Base-by-base conservation (phyloP, 2,113 vertebrate genomes). In the Neotoma lepida region DNA sequence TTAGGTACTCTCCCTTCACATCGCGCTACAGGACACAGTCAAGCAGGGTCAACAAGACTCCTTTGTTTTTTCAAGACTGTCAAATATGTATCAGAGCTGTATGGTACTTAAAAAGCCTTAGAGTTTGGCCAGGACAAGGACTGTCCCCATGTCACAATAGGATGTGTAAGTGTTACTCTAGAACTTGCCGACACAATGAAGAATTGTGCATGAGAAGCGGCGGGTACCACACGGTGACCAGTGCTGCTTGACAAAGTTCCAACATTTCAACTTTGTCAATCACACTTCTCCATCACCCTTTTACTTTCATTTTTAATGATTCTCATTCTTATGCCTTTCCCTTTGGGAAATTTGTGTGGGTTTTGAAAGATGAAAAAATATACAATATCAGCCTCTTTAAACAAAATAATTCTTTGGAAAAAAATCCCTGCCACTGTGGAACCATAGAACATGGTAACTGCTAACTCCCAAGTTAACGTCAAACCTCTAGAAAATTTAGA, bases 1-100 rank as follows among this genome's bases (percentile, higher is more conserved):
- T 78, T 91, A 91, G 89, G 88, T 51, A 64, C 64, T 6, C 39
- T 70, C 28, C 64, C 61, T 88, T 86, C 66, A 78, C 63, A 88
- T 3, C 4, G 46, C 2, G 78, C 3, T n/a, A 68, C 1, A 51
- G 77, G 76, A n/a, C n/a, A 49, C 41, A 58, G 78, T 66, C 14
- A 73, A 51, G n/a, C 30, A 46, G 33, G 39, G 84, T 26, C 73
- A 58, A 22, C 24, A n/a, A n/a, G n/a, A n/a, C n/a, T n/a, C n/a
- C n/a, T n/a, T n/a, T n/a, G n/a, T n/a, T 74, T 46, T 88, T 66
- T 56, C 26, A 51, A 66, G 46, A 74, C 1, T 66, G 9, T 80
- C 56, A 78, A 41, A 44, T 33, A 49, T 35, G 80, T 46, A 64
- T 18, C 44, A 73, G 58, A 64, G 58, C 26, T 64, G 58, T 39